phyloP scores from a whole-genome alignment of 2,797 vertebrate species.

The Odontamblyopus lacepedii region DNA sequence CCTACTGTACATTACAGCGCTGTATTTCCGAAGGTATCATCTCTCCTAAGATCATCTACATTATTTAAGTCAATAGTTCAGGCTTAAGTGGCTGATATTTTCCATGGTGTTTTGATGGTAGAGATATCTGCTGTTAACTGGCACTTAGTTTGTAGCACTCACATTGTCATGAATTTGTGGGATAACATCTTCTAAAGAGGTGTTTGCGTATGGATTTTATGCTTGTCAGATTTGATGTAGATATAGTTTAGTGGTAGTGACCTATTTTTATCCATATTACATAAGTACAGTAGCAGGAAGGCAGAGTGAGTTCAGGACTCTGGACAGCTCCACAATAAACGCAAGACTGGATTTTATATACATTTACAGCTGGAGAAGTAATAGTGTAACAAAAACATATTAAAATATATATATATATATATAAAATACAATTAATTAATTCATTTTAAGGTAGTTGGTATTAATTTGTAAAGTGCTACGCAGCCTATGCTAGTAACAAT shows the following conservation, averaged over 20 bases:
- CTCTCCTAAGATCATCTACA: slow-evolving; percentile 62
- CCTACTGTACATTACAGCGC: slow-evolving; percentile 36
- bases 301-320: slow-evolving; percentile 44
- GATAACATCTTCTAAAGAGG: slow-evolving; percentile 23
- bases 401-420: no score
- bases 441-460: neutral
- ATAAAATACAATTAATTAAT: neutral
- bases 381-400: neutral
- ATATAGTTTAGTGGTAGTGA: slow-evolving; percentile 8
- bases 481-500: no score
- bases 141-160: slow-evolving; percentile 42
- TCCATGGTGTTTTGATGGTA: slow-evolving; percentile 37
- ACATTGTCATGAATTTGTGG: slow-evolving; percentile 50
- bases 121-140: slow-evolving; percentile 39
- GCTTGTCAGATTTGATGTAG: slow-evolving; percentile 24
- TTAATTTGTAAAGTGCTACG: neutral
- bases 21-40: slow-evolving; percentile 57
- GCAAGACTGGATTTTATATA: neutral
- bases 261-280: neutral
- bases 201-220: slow-evolving; percentile 29
- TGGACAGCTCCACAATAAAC: slow-evolving; percentile 52
- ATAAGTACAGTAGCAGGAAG: neutral
- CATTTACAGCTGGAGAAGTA: no score
- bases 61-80: slow-evolving; percentile 52
- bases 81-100: slow-evolving; percentile 45